phyloP scores from a whole-genome alignment of 2,113 vertebrate species.

The Bothrops jararaca region DNA sequence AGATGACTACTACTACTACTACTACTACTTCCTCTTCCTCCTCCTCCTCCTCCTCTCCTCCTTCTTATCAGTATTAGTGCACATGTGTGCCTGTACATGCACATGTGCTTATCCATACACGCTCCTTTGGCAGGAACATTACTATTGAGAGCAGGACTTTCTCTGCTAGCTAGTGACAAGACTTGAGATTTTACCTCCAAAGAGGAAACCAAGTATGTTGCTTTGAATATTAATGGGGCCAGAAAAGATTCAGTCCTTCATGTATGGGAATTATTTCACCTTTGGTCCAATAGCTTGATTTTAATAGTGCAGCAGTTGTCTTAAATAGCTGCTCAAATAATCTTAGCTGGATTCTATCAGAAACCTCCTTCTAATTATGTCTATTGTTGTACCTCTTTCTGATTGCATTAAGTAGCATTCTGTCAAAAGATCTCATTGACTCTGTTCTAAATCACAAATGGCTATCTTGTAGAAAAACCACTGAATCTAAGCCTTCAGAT shows the following conservation, averaged over 20 bases:
- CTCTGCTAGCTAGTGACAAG: background rate
- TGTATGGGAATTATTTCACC: background rate
- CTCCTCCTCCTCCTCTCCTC: too few species aligned
- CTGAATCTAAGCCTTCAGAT: background rate
- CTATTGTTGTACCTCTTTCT: background rate
- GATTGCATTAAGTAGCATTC: background rate
- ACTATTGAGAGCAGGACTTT: background rate
- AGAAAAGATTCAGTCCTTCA: background rate
- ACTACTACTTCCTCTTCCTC: too few species aligned
- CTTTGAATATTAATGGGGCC: background rate
- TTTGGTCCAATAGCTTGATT: background rate
- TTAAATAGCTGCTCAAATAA: background rate
- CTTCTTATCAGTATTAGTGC: too few species aligned
- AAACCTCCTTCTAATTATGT: background rate
- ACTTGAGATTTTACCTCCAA: background rate
- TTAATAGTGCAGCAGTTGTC: background rate
- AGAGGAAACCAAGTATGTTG: background rate
- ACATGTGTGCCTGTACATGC: background rate
- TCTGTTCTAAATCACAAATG: background rate
- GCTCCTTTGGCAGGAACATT: background rate
- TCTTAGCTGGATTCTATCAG: background rate
- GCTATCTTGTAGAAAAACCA: background rate
- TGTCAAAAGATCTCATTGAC: background rate
- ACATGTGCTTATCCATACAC: background rate
- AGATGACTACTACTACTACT: too few species aligned